Percentiles rank a stretch among this genome's conserved stretches.
Evolutionary conservation across 2,797 vertebrate species (phyloP).

Genomic region (Selene dorsalis): DNA sequence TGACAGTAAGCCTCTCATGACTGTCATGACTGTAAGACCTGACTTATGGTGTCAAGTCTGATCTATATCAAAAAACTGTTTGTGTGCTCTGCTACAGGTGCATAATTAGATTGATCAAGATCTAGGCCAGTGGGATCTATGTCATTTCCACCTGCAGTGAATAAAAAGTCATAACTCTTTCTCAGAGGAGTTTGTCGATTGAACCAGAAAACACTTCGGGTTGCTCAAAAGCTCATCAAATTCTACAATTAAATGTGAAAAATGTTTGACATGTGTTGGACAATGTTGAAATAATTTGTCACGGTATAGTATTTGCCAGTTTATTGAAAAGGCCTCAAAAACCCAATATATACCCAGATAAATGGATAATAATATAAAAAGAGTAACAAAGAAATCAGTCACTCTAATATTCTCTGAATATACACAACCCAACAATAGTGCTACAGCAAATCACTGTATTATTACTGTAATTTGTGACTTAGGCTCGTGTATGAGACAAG

Average conservation of each 20-base stretch:
- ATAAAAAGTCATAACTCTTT: not conserved
- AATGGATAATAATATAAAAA: too few species aligned
- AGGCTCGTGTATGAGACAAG: not conserved
- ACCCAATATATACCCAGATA: too few species aligned
- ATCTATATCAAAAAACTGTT: slow-evolving; percentile 7
- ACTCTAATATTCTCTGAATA: too few species aligned
- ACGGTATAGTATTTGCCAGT: not conserved
- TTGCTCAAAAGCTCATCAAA: not conserved
- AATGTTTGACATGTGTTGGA: too few species aligned
- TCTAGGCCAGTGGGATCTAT: slow-evolving; percentile 39
- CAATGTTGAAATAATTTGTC: not conserved
- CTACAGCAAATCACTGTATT: not conserved
- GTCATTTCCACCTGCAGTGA: slow-evolving; percentile 6
- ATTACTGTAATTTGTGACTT: not conserved
- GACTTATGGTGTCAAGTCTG: not conserved
- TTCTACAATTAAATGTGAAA: not conserved
- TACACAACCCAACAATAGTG: not conserved
- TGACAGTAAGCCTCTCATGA: not conserved
- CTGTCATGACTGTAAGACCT: not conserved
- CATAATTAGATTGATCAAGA: slow-evolving; percentile 42
- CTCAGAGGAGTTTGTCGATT: not conserved
- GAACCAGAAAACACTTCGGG: not conserved
- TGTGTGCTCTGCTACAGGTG: slow-evolving; percentile 34
- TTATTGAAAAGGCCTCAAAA: not conserved
- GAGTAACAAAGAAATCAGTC: too few species aligned